Conservation (phyloP, 2,113 vertebrate genomes). For the Herpailurus yagouaroundi region DNA sequence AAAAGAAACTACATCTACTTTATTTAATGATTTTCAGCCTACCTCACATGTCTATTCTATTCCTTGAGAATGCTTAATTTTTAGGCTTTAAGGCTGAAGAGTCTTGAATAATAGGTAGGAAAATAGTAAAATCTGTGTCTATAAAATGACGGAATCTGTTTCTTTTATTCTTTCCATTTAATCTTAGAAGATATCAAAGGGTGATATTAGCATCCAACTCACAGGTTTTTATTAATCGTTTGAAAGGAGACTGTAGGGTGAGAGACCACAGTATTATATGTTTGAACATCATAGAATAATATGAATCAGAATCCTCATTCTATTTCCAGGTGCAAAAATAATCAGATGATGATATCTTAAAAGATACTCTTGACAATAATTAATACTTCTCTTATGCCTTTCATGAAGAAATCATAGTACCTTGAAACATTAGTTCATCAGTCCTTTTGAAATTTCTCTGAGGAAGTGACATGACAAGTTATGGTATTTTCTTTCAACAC, state of each 20-base stretch:
- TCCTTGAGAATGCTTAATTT: constrained; percentile 13
- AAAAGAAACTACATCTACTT: background rate
- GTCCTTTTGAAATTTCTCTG: constrained; percentile 50
- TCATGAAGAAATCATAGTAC: constrained; percentile 59
- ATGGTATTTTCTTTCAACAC: constrained; percentile 35
- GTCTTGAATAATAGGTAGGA: constrained; percentile 34
- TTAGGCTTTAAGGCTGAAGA: constrained; percentile 26
- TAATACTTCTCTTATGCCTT: constrained; percentile 60
- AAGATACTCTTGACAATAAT: constrained; percentile 50
- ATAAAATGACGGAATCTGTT: constrained; percentile 11
- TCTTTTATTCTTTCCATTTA: constrained; percentile 27
- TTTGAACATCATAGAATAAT: constrained; percentile 20
- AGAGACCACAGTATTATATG: background rate
- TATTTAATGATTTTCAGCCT: constrained; percentile 37
- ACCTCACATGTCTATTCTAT: background rate
- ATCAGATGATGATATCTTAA: constrained; percentile 55
- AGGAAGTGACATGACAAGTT: background rate
- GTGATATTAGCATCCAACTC: background rate
- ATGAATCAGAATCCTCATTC: constrained; percentile 4
- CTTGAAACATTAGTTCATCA: constrained; percentile 53
- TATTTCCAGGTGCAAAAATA: constrained; percentile 55
- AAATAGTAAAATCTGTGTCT: background rate
- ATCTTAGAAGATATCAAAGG: background rate
- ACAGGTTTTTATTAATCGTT: constrained; percentile 37
- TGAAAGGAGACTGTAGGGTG: background rate